phyloP scores from a whole-genome alignment of 2,888 invertebrate species.

The Caradrina clavipalpis region DNA sequence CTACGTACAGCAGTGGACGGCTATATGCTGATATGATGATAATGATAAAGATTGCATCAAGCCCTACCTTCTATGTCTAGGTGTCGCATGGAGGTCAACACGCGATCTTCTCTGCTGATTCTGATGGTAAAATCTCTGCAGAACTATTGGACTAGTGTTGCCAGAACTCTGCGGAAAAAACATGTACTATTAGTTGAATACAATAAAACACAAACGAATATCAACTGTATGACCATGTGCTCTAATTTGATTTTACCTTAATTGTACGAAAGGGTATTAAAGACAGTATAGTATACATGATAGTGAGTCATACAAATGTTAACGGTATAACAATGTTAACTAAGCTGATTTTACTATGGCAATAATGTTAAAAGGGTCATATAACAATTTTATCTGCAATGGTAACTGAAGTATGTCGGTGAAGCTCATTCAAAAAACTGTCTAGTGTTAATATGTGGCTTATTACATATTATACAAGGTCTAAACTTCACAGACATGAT shows the following conservation, averaged over 20 bases:
- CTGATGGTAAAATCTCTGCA: conserved; percentile 95
- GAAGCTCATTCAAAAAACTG: not conserved
- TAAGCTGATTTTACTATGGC: not conserved
- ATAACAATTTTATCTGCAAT: conserved; percentile 1
- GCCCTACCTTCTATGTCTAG: conserved; percentile 87
- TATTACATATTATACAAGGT: too few species aligned
- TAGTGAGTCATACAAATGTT: not conserved
- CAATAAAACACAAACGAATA: not conserved
- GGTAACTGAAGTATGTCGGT: not conserved
- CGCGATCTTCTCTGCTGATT: conserved; percentile 93
- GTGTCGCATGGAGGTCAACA: conserved; percentile 86
- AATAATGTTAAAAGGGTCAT: conserved; percentile 1
- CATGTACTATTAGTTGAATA: not conserved
- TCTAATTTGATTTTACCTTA: conserved; percentile 4
- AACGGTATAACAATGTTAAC: not conserved
- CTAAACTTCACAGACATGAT: too few species aligned
- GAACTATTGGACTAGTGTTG: conserved; percentile 94
- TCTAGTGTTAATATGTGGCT: not conserved
- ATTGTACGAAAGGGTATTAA: not conserved
- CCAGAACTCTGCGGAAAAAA: conserved; percentile 88
- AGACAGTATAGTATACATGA: not conserved
- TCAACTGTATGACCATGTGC: not conserved
- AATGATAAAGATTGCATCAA: too few species aligned
- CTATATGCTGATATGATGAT: too few species aligned
- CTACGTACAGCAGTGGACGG: too few species aligned